A percentile compares a stretch with the other conserved stretches of the same genome.
phyloP scores from a whole-genome alignment of 1,140 invertebrate genomes.

The Scaptomyza graminum region DNA sequence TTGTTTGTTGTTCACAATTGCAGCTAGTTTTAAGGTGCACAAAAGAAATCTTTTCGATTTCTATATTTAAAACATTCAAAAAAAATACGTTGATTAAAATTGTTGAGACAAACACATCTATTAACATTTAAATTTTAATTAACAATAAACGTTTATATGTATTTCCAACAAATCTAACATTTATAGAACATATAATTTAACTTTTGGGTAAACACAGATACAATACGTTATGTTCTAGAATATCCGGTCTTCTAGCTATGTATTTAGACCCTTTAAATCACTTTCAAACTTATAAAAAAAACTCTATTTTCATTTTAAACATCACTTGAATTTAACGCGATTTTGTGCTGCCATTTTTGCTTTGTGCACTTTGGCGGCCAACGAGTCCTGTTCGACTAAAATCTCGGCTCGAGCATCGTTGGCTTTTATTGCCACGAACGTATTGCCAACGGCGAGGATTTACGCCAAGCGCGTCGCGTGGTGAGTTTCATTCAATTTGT shows the following conservation, averaged over 20 bases:
- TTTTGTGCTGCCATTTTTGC: not conserved
- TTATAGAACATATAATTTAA: too few species aligned
- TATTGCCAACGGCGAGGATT: constrained; percentile 25
- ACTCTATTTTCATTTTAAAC: not conserved
- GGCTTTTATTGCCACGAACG: constrained; percentile 69
- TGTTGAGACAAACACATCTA: too few species aligned
- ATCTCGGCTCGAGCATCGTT: constrained; percentile 39
- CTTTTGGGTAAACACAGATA: too few species aligned
- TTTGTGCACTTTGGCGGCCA: constrained; percentile 5
- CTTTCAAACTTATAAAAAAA: not conserved
- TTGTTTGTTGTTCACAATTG: not conserved
- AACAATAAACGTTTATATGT: too few species aligned
- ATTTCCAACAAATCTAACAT: not conserved
- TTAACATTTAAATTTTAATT: too few species aligned
- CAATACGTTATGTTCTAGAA: too few species aligned
- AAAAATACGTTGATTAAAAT: not conserved
- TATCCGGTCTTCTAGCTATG: not conserved
- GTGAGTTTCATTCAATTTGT: constrained; percentile 54
- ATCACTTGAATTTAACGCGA: not conserved
- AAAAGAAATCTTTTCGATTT: not conserved
- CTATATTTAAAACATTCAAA: not conserved
- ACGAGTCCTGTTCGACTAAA: constrained; percentile 60
- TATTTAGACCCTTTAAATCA: not conserved
- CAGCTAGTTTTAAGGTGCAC: too few species aligned
- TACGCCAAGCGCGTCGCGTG: constrained; percentile 35